A percentile compares a stretch with the other conserved stretches of the same genome.
Evolutionary conservation across 2,797 vertebrate species (phyloP).

Genomic region (Sphaeramia orbicularis): DNA sequence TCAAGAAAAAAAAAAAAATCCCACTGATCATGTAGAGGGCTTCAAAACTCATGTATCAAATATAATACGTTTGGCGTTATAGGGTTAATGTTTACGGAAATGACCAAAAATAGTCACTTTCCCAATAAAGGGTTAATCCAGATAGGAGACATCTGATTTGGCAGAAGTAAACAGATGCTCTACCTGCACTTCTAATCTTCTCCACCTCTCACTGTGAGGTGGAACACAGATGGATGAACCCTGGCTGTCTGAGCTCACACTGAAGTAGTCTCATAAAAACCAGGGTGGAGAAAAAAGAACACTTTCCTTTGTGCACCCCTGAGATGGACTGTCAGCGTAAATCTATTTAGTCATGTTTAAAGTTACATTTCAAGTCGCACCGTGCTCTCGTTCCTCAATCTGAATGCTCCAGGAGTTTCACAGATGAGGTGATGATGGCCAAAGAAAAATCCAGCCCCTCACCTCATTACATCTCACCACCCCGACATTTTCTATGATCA

Average conservation of each 20-base stretch:
- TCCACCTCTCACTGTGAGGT: background rate
- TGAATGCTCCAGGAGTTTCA: constrained; percentile 20
- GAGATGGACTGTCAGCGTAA: constrained; percentile 48
- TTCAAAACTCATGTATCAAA: too few species aligned
- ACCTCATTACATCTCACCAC: background rate
- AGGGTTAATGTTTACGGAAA: too few species aligned
- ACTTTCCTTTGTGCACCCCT: constrained; percentile 7
- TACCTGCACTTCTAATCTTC: too few species aligned
- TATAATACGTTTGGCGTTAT: too few species aligned
- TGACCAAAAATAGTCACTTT: too few species aligned
- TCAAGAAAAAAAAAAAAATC: too few species aligned
- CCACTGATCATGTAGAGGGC: too few species aligned
- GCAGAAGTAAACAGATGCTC: too few species aligned
- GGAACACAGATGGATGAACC: constrained; percentile 27
- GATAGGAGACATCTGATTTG: too few species aligned
- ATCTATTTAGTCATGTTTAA: constrained; percentile 49
- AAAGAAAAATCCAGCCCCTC: constrained; percentile 16
- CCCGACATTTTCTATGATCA: constrained; percentile 37
- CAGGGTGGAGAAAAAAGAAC: constrained; percentile 12
- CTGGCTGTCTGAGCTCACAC: constrained; percentile 7
- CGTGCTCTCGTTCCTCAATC: constrained; percentile 25
- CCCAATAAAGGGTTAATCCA: too few species aligned
- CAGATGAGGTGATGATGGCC: constrained; percentile 33
- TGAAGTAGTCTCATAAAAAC: constrained; percentile 25
- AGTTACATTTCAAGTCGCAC: constrained; percentile 18